phyloP scores from a whole-genome alignment of 1,140 invertebrate genomes.

The Oryctes rhinoceros region DNA sequence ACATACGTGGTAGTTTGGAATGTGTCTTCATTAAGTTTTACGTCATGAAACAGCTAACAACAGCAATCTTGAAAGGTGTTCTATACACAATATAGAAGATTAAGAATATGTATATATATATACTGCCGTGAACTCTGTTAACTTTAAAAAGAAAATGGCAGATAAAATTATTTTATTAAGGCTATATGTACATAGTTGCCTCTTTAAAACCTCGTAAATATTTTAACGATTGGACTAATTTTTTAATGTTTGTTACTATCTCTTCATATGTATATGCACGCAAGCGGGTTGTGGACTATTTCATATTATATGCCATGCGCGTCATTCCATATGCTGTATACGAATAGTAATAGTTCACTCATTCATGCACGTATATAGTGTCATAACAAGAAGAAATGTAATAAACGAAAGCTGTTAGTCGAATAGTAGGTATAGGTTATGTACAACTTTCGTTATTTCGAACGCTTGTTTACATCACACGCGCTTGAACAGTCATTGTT shows the following conservation, averaged over 20 bases:
- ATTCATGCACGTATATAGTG: not conserved
- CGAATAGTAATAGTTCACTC: not conserved
- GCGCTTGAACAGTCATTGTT: conserved; percentile 1
- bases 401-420: not conserved
- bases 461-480: conserved; percentile 20
- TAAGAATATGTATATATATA: not conserved
- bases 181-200: not conserved
- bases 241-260: not conserved
- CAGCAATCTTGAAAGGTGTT: not conserved
- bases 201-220: not conserved
- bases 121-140: not conserved
- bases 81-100: not conserved
- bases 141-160: no score
- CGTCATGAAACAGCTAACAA: not conserved
- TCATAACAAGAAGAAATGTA: conserved; percentile 8
- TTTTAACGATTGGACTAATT: not conserved
- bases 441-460: conserved; percentile 14
- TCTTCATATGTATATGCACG: not conserved
- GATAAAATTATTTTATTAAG: not conserved
- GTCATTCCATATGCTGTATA: not conserved
- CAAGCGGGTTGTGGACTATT: no score
- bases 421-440: conserved; percentile 36
- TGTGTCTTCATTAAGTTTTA: conserved; percentile 11
- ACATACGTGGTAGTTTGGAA: not conserved
- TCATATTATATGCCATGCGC: no score